Evolutionary conservation across 2,797 vertebrate genomes (phyloP), one percentile per base, ranked within the genome.

Genomic region (Anabas testudineus): DNA sequence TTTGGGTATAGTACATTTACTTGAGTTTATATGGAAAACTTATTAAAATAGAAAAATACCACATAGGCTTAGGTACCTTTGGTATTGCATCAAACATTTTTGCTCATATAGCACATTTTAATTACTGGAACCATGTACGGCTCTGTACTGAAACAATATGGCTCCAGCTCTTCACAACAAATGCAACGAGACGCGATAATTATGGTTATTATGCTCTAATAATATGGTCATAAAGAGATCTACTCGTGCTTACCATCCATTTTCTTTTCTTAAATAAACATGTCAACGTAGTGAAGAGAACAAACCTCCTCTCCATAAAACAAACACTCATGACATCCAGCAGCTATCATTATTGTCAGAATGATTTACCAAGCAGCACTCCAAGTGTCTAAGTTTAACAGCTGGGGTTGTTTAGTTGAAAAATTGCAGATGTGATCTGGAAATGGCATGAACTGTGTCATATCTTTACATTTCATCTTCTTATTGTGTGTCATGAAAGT

Each of bases 381-480:
- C 10, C 49, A 43, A 37, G 42, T 59, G 64, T 67, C 62, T 37
- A 21, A 43, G 32, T 75, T 72, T 58, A 62, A 71, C 58, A 34
- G 57, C 56, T n/a, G 26, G 53, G 62, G 65, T 48, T 62, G 48
- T 71, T 80, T 67, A 28, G 55, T 15, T 82, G 63, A 82, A 42
- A 86, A 81, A 85, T 78, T 71, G 36, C 46, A 58, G 46, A 28
- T 24, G 47, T 41, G 39, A 37, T 65, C 28, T 48, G 39, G 42
- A 71, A 74, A 64, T 58, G 68, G n/a, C 28, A 60, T 19, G 26
- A 55, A 67, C 32, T 53, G 36, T 51, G 19, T 61, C 37, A 12
- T 71, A 76, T 79, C 74, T 47, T 51, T 72, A 52, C 49, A 24
- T 63, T 82, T 49, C 30, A 83, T 83, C 71, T 55, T 76, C 67